phyloP scores from a whole-genome alignment of 2,888 invertebrate genomes.

The Cataglyphis albicans region DNA sequence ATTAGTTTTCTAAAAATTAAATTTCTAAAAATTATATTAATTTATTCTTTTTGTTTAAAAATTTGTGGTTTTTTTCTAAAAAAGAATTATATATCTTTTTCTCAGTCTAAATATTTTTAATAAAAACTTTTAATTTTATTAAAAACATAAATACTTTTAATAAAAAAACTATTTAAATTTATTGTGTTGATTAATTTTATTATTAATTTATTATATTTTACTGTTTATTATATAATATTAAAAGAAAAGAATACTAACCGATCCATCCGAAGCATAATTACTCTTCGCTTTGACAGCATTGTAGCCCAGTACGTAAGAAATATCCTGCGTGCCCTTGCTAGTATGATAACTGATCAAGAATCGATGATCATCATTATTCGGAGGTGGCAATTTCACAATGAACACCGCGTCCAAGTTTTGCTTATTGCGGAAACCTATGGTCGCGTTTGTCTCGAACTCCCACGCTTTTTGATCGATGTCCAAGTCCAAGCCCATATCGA shows the following conservation, averaged over 20 bases:
- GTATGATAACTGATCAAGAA: constrained; percentile 87
- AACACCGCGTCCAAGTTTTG: constrained; percentile 87
- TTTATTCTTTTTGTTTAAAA: neutral
- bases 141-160: neutral
- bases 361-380: constrained; percentile 89
- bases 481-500: constrained; percentile 87
- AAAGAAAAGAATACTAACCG: constrained; percentile 85
- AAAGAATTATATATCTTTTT: neutral
- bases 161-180: constrained; percentile 6
- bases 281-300: constrained; percentile 87
- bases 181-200: neutral
- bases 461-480: constrained; percentile 87
- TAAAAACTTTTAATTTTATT: neutral
- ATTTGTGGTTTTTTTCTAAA: neutral
- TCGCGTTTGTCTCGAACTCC: constrained; percentile 88
- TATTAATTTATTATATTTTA: neutral
- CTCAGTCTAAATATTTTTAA: neutral
- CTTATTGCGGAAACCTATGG: constrained; percentile 86
- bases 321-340: constrained; percentile 84
- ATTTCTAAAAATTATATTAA: neutral
- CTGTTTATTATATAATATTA: neutral
- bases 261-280: constrained; percentile 88
- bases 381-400: constrained; percentile 89
- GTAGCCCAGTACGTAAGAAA: constrained; percentile 87
- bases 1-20: no score